Evolutionary conservation across 2,797 vertebrate genomes (phyloP).

Genomic region (Masticophis lateralis): DNA sequence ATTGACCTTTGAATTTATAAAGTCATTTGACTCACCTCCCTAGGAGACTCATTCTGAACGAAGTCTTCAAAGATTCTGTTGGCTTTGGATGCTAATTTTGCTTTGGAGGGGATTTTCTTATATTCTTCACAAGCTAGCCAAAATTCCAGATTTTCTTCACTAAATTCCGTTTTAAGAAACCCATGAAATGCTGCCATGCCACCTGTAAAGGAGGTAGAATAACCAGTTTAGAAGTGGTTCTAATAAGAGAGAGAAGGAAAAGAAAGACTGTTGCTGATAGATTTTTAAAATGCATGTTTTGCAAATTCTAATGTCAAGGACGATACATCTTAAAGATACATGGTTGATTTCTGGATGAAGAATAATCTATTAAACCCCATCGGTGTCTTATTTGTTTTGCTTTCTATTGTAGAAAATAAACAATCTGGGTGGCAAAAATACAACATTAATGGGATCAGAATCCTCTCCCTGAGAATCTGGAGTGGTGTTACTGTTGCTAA

Average conservation of each 20-base stretch:
- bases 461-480: background rate
- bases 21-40: conserved; percentile 79
- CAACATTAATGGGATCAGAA: background rate
- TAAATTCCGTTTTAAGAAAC: conserved; percentile 93
- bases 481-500: background rate
- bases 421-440: too few species aligned
- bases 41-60: conserved; percentile 85
- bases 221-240: background rate
- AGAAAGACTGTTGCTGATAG: background rate
- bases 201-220: conserved; percentile 67
- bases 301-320: background rate
- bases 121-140: conserved; percentile 96
- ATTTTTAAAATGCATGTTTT: background rate
- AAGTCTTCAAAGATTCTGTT: conserved; percentile 91
- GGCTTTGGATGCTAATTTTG: conserved; percentile 84
- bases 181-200: conserved; percentile 88
- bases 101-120: conserved; percentile 84
- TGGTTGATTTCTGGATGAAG: background rate
- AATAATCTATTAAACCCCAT: background rate
- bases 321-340: background rate
- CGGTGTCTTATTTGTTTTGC: background rate
- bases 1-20: background rate
- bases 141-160: conserved; percentile 95
- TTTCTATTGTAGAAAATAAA: background rate
- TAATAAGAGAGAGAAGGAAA: background rate